Evolutionary conservation across 2,113 vertebrate species (phyloP).

Genomic region (Myrmecobius fasciatus): DNA sequence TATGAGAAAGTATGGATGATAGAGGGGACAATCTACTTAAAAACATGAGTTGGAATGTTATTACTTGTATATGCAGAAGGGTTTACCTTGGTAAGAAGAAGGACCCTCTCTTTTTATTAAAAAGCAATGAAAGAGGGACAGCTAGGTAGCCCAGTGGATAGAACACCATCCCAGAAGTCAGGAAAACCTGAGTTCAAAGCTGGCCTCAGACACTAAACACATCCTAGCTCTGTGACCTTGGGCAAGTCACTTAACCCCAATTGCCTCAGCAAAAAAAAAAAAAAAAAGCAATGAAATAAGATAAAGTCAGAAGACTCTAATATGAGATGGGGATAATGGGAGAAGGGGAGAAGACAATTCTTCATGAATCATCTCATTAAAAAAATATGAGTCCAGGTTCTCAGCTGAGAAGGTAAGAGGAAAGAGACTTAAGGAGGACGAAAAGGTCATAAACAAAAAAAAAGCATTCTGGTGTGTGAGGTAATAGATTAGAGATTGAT

Average conservation of each 20-base stretch:
- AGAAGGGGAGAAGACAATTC: neutral
- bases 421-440: neutral
- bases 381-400: neutral
- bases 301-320: neutral
- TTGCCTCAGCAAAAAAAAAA: no score
- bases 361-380: neutral
- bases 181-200: no score
- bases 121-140: neutral
- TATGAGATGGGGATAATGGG: neutral
- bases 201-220: no score
- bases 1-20: neutral
- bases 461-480: neutral
- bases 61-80: neutral
- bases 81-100: neutral
- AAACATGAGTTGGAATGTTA: neutral
- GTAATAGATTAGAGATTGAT: neutral
- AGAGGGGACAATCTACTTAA: neutral
- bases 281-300: neutral
- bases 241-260: no score
- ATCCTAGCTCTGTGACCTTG: no score
- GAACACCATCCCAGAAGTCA: no score
- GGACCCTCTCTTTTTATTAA: neutral
- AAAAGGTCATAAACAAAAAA: neutral
- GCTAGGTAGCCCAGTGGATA: no score
- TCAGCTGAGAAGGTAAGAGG: neutral